These are phyloP conservation scores for Rhadina sibilatrix DNA, from an alignment of 2,113 vertebrate genomes.

Conservation along the genomic window DNA sequence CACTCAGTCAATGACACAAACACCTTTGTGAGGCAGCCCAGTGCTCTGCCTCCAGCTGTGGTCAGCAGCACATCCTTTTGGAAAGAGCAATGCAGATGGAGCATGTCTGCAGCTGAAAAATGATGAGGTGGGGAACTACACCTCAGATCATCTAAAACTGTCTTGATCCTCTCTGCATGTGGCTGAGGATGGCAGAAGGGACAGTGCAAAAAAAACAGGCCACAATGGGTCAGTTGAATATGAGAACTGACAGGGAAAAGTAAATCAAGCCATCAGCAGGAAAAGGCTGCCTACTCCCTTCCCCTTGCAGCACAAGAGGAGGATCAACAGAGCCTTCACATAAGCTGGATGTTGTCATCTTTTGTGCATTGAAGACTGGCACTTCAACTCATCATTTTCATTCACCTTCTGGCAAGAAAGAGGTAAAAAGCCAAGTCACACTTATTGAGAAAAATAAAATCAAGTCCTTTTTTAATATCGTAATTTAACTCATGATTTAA, in stretches of 20 bases:
- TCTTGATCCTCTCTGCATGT: neutral
- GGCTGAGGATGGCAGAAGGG: neutral
- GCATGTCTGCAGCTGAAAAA: neutral
- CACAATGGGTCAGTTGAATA: neutral
- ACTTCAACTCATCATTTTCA: neutral
- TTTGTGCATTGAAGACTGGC: neutral
- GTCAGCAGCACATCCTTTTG: neutral
- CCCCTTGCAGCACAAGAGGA: neutral
- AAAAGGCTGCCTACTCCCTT: neutral
- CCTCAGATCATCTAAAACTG: neutral
- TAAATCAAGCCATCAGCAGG: neutral
- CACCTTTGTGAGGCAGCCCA: neutral
- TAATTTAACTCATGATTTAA: neutral
- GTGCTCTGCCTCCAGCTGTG: neutral
- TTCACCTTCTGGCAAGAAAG: neutral
- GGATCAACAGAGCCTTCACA: neutral
- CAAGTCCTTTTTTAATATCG: neutral
- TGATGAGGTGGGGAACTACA: neutral
- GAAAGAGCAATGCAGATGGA: neutral
- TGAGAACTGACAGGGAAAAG: neutral
- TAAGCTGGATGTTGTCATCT: neutral
- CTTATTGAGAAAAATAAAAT: neutral
- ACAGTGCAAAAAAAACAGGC: neutral
- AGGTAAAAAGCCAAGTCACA: neutral
- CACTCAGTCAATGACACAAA: rapidly evolving